Percentiles rank a stretch among this genome's conserved stretches.
phyloP scores from a whole-genome alignment of 2,113 vertebrate genomes.

The Parus major region DNA sequence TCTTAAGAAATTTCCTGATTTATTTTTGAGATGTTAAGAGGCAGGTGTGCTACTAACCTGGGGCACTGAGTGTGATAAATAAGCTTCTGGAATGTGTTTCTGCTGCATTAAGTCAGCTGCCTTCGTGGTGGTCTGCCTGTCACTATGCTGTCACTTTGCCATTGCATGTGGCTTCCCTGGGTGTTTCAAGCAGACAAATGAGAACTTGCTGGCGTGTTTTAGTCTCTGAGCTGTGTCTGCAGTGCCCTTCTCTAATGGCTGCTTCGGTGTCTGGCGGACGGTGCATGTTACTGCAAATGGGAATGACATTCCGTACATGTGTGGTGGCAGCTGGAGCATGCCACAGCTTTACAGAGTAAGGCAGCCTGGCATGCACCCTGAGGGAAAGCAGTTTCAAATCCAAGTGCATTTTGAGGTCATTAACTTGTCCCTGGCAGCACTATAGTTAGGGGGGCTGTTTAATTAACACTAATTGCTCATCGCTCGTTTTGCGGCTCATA shows the following conservation, averaged over 20 bases:
- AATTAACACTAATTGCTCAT: constrained; percentile 69
- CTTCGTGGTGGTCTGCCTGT: not conserved
- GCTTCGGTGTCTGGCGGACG: not conserved
- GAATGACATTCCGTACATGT: not conserved
- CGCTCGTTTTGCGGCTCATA: constrained; percentile 23
- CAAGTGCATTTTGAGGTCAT: constrained; percentile 59
- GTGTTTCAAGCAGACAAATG: not conserved
- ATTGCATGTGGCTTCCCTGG: not conserved
- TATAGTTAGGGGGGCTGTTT: constrained; percentile 46
- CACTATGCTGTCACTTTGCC: not conserved
- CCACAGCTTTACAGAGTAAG: constrained; percentile 1
- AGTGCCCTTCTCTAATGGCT: not conserved
- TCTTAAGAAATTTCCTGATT: not conserved
- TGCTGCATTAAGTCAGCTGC: not conserved
- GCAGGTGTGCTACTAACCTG: not conserved
- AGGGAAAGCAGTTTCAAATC: not conserved
- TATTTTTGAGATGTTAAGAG: not conserved
- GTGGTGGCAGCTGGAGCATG: constrained; percentile 52
- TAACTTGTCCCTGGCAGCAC: not conserved
- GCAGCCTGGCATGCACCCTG: not conserved
- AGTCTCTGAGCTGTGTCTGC: not conserved
- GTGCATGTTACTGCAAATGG: not conserved
- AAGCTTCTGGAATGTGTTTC: not conserved
- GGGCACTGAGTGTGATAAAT: not conserved
- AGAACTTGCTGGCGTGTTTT: not conserved